Conservation (phyloP, 2,888 invertebrate species). For the Melanostoma mellinum region DNA sequence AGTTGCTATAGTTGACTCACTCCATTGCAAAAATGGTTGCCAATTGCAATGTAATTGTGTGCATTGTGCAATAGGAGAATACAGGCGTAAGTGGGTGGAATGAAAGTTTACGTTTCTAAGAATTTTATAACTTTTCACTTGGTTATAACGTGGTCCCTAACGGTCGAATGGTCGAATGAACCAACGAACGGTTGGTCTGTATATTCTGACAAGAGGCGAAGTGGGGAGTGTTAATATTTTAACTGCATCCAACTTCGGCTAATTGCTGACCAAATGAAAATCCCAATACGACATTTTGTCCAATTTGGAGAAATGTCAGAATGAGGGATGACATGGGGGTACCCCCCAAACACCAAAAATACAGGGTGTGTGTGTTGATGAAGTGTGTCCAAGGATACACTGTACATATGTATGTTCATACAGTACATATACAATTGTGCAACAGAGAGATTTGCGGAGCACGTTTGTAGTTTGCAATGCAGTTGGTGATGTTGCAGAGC, state of each 20-base stretch:
- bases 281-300: conserved; percentile 73
- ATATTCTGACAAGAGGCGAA: conserved; percentile 2
- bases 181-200: background rate
- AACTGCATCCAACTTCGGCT: conserved; percentile 68
- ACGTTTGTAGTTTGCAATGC: conserved; percentile 71
- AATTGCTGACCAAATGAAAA: conserved; percentile 73
- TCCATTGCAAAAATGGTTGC: conserved; percentile 25
- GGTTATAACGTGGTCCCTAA: conserved; percentile 53
- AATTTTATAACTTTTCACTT: conserved; percentile 69
- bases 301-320: conserved; percentile 72
- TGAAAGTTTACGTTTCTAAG: conserved; percentile 69
- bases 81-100: conserved; percentile 38
- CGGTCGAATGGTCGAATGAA: background rate
- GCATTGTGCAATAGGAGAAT: conserved; percentile 40
- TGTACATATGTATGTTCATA: background rate
- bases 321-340: conserved; percentile 41
- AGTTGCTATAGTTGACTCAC: background rate
- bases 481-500: conserved; percentile 71
- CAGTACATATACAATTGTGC: conserved; percentile 21
- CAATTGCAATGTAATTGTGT: conserved; percentile 62
- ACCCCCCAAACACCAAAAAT: background rate
- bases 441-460: conserved; percentile 65
- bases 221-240: conserved; percentile 68
- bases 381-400: conserved; percentile 48
- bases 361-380: conserved; percentile 51